Base-by-base conservation (phyloP, 2,888 invertebrate genomes). In the Melinaea menophilus region DNA sequence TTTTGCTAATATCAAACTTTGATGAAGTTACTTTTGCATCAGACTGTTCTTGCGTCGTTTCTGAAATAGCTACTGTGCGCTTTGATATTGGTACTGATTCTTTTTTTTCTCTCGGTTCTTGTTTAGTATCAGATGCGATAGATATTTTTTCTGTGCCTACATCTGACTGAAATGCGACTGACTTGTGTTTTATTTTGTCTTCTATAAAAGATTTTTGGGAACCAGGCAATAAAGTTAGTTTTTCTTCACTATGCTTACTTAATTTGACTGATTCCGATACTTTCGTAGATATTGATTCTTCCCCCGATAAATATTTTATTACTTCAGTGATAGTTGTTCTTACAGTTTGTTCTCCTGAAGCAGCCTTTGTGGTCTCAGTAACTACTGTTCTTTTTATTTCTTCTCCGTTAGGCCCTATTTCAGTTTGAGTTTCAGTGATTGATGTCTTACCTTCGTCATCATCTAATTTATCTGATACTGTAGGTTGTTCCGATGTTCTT, bases 1-100 rank as follows among this genome's bases (percentile, higher is more conserved):
- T 89, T 79, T 88, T 88, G 1, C 81, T 80, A 3, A 89, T 83
- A 69, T 89, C 88, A 71, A 89, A 88, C 71, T 88, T 89, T 58
- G 74, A 73, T 60, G 78, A 76, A 45, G 73, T 71, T 48, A 78
- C 79, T 71, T 76, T 79, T 2, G 73, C 70, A 1, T 74, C 68
- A 56, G 61, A 3, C 13, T 37, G 55, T 9, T 31, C 51, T 51
- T 51, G 7, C 11, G 41, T 9, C 41, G 12, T 55, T 46, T 57
- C 61, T 22, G 74, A 75, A 4, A 72, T 76, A 0, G 72, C 59
- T 69, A 78, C 75, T 55, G 74, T 72, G 9, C 72, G 57, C 9
- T 51, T 51, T 3, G 74, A 63, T 9, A 61, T 68, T 47, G 81
- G 74, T 64, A 80, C 76, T 45, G 74, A 73, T 67, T 74, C 76